Conservation (phyloP, 2,888 invertebrate genomes). For the Polyploca ridens region DNA sequence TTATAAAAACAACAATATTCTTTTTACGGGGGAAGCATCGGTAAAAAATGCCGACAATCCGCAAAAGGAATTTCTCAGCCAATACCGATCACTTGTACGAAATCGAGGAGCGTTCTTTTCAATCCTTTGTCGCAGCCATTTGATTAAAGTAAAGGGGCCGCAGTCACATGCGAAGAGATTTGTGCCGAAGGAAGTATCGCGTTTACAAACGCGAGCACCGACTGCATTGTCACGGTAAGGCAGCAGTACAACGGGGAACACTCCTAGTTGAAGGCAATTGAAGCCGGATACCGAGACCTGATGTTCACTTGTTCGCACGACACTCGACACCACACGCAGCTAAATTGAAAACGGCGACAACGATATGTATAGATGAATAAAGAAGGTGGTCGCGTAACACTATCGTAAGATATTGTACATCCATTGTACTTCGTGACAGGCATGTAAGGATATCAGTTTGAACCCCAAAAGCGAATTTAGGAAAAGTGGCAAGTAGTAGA, state of each 20-base stretch:
- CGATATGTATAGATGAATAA: constrained; percentile 56
- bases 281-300: constrained; percentile 62
- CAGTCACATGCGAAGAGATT: constrained; percentile 76
- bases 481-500: constrained; percentile 24
- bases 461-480: neutral
- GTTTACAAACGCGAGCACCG: constrained; percentile 80
- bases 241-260: constrained; percentile 40
- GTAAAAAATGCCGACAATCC: constrained; percentile 70
- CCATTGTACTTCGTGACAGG: neutral
- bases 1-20: constrained; percentile 38
- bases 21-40: constrained; percentile 48
- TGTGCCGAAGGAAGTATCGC: constrained; percentile 82
- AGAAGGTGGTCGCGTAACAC: constrained; percentile 41
- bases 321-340: constrained; percentile 56
- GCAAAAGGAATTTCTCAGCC: constrained; percentile 71
- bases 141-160: constrained; percentile 82
- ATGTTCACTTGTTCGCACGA: constrained; percentile 60
- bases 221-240: constrained; percentile 66
- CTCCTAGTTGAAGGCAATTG: constrained; percentile 69
- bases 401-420: constrained; percentile 24
- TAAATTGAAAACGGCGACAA: constrained; percentile 63
- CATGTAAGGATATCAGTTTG: neutral
- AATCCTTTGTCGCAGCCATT: constrained; percentile 82
- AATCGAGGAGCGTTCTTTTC: constrained; percentile 77
- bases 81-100: constrained; percentile 77